Conservation (phyloP, 2,797 vertebrate species). For the Phoxinus dragarum region DNA sequence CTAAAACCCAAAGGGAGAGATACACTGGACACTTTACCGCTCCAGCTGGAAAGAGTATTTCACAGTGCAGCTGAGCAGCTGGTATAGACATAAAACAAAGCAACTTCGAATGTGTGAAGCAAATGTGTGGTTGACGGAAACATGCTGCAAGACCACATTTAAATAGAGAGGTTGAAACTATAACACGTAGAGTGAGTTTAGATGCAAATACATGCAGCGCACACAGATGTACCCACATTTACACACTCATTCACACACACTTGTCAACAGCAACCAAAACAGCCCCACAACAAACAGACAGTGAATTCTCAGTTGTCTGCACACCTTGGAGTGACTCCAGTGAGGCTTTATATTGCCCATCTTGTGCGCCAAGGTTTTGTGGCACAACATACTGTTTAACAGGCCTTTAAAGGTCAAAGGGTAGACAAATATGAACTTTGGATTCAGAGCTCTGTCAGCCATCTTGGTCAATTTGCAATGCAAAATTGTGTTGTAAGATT, state of each 20-base stretch:
- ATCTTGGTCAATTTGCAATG: neutral
- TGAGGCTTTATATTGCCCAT: neutral
- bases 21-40: neutral
- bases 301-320: slow-evolving; percentile 24
- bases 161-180: neutral
- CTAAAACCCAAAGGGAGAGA: neutral
- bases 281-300: slow-evolving; percentile 39
- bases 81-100: neutral
- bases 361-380: neutral
- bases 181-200: neutral
- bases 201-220: neutral
- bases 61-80: too few relatives aligned
- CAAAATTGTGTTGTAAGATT: neutral
- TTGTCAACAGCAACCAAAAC: slow-evolving; percentile 48
- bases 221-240: neutral
- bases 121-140: neutral
- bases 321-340: neutral
- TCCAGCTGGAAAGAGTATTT: neutral
- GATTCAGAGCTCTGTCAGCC: neutral
- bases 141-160: slow-evolving; percentile 2
- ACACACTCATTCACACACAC: neutral
- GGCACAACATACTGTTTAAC: neutral
- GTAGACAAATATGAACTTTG: slow-evolving; percentile 23
- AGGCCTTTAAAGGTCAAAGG: slow-evolving; percentile 22
- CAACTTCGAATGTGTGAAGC: neutral